Percentiles rank a stretch among this genome's conserved stretches.
phyloP scores from a whole-genome alignment of 35 echinoderm and acorn worm genomes.

The Lytechinus variegatus region DNA sequence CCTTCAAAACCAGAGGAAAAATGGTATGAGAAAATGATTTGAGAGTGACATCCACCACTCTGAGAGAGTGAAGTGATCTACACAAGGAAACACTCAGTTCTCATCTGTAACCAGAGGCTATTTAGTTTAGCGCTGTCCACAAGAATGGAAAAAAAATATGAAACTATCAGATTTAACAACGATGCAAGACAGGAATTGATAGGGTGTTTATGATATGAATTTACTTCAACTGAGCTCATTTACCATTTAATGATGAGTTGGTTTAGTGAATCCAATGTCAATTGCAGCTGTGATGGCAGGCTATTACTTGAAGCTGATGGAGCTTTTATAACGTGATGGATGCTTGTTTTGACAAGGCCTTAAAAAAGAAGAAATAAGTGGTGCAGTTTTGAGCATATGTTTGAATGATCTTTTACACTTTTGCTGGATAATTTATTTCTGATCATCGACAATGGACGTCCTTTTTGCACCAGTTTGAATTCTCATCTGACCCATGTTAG shows the following conservation, averaged over 20 bases:
- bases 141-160: background rate
- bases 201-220: background rate
- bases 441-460: no score
- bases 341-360: no score
- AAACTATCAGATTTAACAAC: background rate
- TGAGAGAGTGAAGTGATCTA: background rate
- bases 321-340: background rate
- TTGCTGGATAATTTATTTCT: no score
- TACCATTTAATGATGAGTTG: background rate
- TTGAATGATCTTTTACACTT: no score
- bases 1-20: background rate
- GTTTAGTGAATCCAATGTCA: background rate
- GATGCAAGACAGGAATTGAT: background rate
- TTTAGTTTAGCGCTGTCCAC: background rate
- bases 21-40: background rate
- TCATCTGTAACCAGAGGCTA: background rate
- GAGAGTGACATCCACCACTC: background rate
- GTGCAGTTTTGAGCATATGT: no score
- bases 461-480: no score
- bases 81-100: background rate
- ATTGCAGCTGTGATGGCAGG: background rate
- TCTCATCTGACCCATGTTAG: no score
- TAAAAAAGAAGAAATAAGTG: no score
- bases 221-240: background rate
- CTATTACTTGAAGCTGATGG: background rate